These are phyloP conservation scores for Cephus nigrinus DNA, from an alignment of 2,888 invertebrate genomes.

Conservation along the genomic window DNA sequence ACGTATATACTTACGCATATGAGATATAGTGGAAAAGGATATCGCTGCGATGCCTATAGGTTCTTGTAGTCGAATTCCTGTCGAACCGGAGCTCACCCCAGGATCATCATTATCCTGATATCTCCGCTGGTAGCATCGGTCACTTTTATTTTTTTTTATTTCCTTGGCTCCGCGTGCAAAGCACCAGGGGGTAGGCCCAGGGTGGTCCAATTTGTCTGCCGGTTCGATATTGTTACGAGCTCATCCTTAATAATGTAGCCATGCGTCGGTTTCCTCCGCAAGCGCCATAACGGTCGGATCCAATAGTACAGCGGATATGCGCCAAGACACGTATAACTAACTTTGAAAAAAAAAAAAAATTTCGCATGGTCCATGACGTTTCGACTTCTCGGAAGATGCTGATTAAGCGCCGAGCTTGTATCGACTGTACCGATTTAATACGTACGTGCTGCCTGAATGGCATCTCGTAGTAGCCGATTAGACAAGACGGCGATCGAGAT, in stretches of 20 bases:
- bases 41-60: neutral
- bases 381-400: neutral
- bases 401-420: neutral
- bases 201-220: conserved; percentile 67
- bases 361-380: neutral
- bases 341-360: neutral
- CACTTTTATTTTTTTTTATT: conserved; percentile 48
- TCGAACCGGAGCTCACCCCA: conserved; percentile 14
- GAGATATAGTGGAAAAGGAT: neutral
- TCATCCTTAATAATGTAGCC: conserved; percentile 60
- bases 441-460: neutral
- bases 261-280: neutral
- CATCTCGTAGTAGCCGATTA: neutral
- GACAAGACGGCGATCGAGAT: neutral
- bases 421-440: neutral
- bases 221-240: conserved; percentile 63
- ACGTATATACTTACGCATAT: neutral
- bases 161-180: conserved; percentile 44
- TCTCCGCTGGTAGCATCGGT: conserved; percentile 44
- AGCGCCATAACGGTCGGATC: neutral
- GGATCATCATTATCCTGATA: conserved; percentile 43
- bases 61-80: conserved; percentile 5
- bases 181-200: conserved; percentile 53
- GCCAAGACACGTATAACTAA: neutral
- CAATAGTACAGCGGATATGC: neutral